A percentile compares a stretch with the other conserved stretches of the same genome.
phyloP scores from a whole-genome alignment of 1,140 invertebrate species.

The Eufriesea mexicana region DNA sequence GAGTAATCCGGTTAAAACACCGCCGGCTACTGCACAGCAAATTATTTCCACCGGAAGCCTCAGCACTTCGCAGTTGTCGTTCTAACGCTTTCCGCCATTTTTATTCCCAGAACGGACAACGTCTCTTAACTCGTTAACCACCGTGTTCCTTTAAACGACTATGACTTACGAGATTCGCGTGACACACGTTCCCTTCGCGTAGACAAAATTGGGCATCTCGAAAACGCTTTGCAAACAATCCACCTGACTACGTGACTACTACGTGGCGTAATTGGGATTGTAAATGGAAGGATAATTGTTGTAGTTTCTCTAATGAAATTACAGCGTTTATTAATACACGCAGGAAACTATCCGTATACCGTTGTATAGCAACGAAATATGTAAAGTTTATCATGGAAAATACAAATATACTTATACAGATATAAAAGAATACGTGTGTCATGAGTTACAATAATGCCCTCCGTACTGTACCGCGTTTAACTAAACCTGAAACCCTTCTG shows the following conservation, averaged over 20 bases:
- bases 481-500: too few species aligned
- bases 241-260: too few species aligned
- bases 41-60: constrained; percentile 62
- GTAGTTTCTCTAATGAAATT: too few species aligned
- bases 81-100: constrained; percentile 18
- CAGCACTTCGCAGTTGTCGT: not conserved
- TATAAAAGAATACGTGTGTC: too few species aligned
- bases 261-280: not conserved
- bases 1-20: constrained; percentile 46
- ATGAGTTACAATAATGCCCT: too few species aligned
- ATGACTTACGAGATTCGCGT: not conserved
- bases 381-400: too few species aligned
- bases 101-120: not conserved
- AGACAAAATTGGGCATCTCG: not conserved
- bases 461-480: too few species aligned
- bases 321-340: too few species aligned
- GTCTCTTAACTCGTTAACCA: not conserved
- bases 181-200: not conserved
- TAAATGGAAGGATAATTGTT: not conserved
- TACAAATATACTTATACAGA: too few species aligned
- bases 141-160: not conserved
- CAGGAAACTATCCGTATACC: too few species aligned
- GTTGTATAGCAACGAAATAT: too few species aligned
- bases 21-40: constrained; percentile 31
- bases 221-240: too few species aligned